Evolutionary conservation across 64 coral and sea anemone species (phyloP).

Genomic region (Porites lutea): DNA sequence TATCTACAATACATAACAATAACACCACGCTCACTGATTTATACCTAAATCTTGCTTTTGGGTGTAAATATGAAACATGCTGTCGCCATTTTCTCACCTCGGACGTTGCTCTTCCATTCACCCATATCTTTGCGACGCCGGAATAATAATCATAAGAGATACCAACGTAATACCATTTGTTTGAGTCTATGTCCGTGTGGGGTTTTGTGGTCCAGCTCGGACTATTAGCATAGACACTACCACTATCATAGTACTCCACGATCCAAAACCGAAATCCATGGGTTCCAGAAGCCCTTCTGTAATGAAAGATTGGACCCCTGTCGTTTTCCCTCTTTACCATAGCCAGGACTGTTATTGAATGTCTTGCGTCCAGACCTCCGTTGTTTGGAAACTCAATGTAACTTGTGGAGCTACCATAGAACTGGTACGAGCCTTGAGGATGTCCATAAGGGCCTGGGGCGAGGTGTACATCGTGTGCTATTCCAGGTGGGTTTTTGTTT

Average conservation of each 20-base stretch:
- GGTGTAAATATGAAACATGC: no score
- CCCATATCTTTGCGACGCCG: background rate
- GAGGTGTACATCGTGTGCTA: background rate
- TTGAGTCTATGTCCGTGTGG: background rate
- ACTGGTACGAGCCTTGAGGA: background rate
- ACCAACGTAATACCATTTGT: background rate
- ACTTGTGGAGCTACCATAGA: background rate
- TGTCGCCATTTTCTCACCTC: no score
- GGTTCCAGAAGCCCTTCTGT: background rate
- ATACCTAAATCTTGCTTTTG: no score
- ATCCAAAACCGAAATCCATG: background rate
- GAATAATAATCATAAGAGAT: background rate
- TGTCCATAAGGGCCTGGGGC: background rate
- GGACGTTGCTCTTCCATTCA: background rate
- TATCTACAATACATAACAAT: no score
- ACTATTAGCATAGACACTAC: background rate
- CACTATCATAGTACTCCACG: background rate
- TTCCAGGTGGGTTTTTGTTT: background rate
- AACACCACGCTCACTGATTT: no score
- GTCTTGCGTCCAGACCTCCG: background rate
- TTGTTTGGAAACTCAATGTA: conserved; percentile 10
- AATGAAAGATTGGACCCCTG: background rate
- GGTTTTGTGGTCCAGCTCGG: background rate
- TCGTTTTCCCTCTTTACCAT: background rate
- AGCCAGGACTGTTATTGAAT: background rate